Conservation (phyloP, 2,113 vertebrate genomes). For the Dunckerocampus dactyliophorus region DNA sequence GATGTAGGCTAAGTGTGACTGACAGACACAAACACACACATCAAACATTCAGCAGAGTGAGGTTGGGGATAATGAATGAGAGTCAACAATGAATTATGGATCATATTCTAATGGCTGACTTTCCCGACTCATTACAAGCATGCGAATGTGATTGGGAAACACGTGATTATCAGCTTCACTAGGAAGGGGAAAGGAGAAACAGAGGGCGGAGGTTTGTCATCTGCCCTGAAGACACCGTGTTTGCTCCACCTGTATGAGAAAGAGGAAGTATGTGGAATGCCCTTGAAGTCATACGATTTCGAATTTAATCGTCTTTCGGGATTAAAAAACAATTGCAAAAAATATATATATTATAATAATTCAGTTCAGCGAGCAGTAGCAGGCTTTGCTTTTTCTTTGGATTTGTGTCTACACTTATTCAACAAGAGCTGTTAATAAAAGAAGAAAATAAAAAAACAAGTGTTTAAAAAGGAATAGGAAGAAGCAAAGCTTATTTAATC, state of each 20-base stretch:
- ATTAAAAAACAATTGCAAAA: not conserved
- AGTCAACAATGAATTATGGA: constrained; percentile 78
- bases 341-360: too few species aligned
- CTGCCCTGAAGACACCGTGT: not conserved
- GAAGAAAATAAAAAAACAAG: too few species aligned
- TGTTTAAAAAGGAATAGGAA: too few species aligned
- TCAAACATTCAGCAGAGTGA: constrained; percentile 66
- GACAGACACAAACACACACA: constrained; percentile 6
- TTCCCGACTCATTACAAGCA: constrained; percentile 68
- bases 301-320: not conserved
- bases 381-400: too few species aligned
- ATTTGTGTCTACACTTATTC: too few species aligned
- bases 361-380: too few species aligned
- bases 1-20: constrained; percentile 27
- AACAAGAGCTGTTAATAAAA: too few species aligned
- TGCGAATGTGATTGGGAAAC: constrained; percentile 67
- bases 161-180: constrained; percentile 67
- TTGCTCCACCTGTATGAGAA: too few species aligned
- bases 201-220: constrained; percentile 9
- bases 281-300: too few species aligned
- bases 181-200: constrained; percentile 36
- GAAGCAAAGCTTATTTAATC: too few species aligned
- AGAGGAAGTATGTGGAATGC: not conserved
- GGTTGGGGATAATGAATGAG: constrained; percentile 66
- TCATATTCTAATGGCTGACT: constrained; percentile 72